These are phyloP conservation scores for Microcebus lehilahytsara DNA, from an alignment of 2,113 vertebrate genomes.

Conservation along the genomic window DNA sequence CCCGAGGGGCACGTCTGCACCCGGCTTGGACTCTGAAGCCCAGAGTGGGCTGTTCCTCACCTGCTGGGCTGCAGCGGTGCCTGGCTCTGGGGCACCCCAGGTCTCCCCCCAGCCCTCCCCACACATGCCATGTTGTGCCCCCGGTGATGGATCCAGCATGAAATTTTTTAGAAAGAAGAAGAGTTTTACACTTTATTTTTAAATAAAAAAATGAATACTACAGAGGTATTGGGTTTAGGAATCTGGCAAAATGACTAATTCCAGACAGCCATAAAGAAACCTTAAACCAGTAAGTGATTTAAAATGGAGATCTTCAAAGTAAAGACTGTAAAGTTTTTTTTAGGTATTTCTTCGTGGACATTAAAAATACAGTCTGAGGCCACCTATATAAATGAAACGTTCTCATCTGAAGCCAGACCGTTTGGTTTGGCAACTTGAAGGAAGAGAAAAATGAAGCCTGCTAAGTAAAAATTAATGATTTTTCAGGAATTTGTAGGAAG, in stretches of 20 bases:
- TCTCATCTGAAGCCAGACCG: not conserved
- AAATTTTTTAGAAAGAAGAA: not conserved
- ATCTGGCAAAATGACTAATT: not conserved
- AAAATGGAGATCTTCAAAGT: not conserved
- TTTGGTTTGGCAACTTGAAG: not conserved
- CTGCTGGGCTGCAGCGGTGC: not conserved
- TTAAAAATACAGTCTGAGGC: not conserved
- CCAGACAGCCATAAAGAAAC: not conserved
- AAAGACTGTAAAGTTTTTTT: not conserved
- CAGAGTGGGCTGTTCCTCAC: not conserved
- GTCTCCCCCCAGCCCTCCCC: too few relatives aligned
- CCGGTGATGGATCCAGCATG: too few relatives aligned
- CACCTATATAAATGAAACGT: not conserved
- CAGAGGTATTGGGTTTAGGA: not conserved
- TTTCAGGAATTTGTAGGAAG: conserved; percentile 51
- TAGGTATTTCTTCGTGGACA: not conserved
- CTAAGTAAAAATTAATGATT: conserved; percentile 49
- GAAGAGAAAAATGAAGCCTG: conserved; percentile 34
- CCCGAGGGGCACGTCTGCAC: rapidly evolving
- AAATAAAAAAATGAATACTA: not conserved
- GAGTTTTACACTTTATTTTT: not conserved
- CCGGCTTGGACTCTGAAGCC: not conserved
- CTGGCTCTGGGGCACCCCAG: not conserved
- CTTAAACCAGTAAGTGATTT: not conserved
- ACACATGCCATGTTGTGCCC: not conserved